phyloP scores from a whole-genome alignment of 2,113 vertebrate species.

The Geococcyx californianus region DNA sequence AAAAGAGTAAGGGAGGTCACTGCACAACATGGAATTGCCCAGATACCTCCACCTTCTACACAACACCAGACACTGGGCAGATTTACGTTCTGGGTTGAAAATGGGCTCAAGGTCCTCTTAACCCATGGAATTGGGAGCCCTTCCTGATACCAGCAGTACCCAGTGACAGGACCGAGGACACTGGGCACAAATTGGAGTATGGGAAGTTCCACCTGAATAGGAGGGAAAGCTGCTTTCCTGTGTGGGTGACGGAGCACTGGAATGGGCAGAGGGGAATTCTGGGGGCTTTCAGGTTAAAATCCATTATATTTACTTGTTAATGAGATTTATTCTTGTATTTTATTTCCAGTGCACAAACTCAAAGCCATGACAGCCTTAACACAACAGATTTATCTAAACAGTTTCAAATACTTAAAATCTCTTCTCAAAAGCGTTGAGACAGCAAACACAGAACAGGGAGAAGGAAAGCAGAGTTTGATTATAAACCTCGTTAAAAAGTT shows the following conservation, averaged over 20 bases:
- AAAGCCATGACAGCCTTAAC: neutral
- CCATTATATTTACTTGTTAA: constrained; percentile 36
- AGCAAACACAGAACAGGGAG: neutral
- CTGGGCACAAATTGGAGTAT: too few relatives aligned
- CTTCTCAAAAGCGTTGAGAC: neutral
- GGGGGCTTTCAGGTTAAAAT: neutral
- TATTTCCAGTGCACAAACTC: constrained; percentile 45
- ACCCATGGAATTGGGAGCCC: too few relatives aligned
- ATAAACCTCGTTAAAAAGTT: neutral
- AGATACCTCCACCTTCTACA: neutral
- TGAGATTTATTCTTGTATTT: constrained; percentile 40
- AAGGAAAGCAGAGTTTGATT: neutral
- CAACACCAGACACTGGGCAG: neutral
- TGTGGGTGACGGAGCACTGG: too few relatives aligned
- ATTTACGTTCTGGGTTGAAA: neutral
- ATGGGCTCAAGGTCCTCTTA: neutral
- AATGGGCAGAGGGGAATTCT: neutral
- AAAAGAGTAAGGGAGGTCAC: neutral
- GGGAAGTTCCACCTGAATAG: too few relatives aligned
- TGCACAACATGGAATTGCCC: neutral
- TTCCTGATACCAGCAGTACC: too few relatives aligned
- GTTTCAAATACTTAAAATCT: constrained; percentile 24
- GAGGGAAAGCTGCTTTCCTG: too few relatives aligned
- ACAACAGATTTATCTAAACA: neutral
- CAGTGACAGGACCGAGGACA: too few relatives aligned